Evolutionary conservation across 1,140 invertebrate genomes (phyloP), one percentile per base, ranked within the genome.

Genomic region (Pachyrhynchus sulphureomaculatus): DNA sequence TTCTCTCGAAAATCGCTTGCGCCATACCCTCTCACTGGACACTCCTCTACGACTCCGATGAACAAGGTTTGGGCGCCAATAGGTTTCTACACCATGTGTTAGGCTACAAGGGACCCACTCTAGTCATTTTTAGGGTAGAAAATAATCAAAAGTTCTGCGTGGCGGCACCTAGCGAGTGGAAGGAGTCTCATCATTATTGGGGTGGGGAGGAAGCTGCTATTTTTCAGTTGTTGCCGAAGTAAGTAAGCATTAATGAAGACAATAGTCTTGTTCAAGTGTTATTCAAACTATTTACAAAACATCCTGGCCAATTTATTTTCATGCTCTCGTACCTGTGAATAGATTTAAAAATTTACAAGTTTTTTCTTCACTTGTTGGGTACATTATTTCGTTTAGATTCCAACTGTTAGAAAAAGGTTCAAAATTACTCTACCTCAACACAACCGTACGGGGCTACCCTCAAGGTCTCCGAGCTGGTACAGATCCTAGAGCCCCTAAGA

Each of bases 31-130:
- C 87, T 29, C 90, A 93, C 78, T 96, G 93, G 93, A 85, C 85
- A 4, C 78, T 88, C 29, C 78, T 96, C 12, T 96, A 95, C 77
- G 86, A 88, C 66, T 92, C 91, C 45, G 82, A 87, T 66, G 84
- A 92, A 52, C 88, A 94, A 73, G 93, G 93, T 2, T 76, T 92
- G 5, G 92, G 91, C 18, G 83, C 88, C 26, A 96, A 95, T 80
- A 83, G 93, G 12, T 93, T 96, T 76, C 78, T 89, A 69, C 89
- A 93, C 72, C 93, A 95, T 77, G 88, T 95, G 1, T 80, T 92
- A 15, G 86, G 87, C 5, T 96, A 96, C 77, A 78, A 88, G 44
- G 92, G 92, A 2, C 89, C 92, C 0, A 92, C 91, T 0, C 75
- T 95, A 15, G 82, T 88, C n/a, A 82, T 95, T 54, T 70, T 95